phyloP scores from a whole-genome alignment of 1,140 invertebrate species.

The Ceratoteleas bidentatus region DNA sequence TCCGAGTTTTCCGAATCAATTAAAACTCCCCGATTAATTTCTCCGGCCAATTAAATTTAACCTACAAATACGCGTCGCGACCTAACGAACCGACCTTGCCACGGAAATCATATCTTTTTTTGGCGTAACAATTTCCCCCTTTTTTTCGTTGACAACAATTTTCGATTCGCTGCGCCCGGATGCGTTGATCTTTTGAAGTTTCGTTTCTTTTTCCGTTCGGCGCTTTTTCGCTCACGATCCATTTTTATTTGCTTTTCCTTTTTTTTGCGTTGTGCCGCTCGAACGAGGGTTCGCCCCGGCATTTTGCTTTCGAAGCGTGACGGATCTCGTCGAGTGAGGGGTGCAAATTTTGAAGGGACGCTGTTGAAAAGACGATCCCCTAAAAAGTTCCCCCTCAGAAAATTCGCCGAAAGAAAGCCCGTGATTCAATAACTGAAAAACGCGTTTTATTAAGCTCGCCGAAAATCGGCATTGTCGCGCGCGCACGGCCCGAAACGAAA shows the following conservation, averaged over 20 bases:
- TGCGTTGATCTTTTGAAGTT: conserved; percentile 44
- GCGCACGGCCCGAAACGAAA: conserved; percentile 36
- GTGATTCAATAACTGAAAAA: conserved; percentile 58
- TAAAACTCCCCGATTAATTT: conserved; percentile 30
- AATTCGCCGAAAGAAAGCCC: conserved; percentile 55
- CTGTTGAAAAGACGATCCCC: conserved; percentile 56
- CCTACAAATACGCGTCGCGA: conserved; percentile 20
- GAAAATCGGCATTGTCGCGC: conserved; percentile 52
- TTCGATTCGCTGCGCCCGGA: conserved; percentile 22
- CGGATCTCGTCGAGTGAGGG: conserved; percentile 30
- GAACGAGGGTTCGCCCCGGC: conserved; percentile 28
- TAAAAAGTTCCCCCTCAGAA: conserved; percentile 54
- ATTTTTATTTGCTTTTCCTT: conserved; percentile 45
- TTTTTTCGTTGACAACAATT: neutral
- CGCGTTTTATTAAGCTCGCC: conserved; percentile 47
- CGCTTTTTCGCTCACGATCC: conserved; percentile 2
- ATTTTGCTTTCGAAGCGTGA: conserved; percentile 19
- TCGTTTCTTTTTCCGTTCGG: conserved; percentile 15
- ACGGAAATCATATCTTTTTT: neutral
- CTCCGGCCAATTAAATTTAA: conserved; percentile 36
- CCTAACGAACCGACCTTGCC: no score
- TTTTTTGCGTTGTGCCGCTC: conserved; percentile 3
- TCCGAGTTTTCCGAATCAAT: conserved; percentile 18
- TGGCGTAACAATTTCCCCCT: conserved; percentile 9
- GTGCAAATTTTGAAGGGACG: conserved; percentile 52